Conservation (phyloP, 2,888 invertebrate genomes). For the Apantesis nais region DNA sequence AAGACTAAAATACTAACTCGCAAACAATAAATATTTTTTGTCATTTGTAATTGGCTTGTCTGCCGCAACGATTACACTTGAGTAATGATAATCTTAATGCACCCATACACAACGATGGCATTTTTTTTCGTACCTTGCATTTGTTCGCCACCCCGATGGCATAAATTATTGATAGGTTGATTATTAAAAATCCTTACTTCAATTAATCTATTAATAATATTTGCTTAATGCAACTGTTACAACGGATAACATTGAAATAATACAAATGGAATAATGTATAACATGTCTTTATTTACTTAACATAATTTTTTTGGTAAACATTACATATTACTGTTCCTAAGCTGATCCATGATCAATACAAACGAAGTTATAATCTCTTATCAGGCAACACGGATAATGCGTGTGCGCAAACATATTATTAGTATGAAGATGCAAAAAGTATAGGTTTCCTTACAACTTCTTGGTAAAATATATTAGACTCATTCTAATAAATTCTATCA, state of each 20-base stretch:
- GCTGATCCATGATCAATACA: constrained; percentile 3
- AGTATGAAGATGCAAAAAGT: background rate
- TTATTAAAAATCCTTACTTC: background rate
- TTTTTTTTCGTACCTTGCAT: background rate
- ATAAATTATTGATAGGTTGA: background rate
- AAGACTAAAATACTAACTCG: background rate
- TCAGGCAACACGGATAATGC: background rate
- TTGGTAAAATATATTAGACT: constrained; percentile 26
- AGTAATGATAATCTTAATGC: too few species aligned
- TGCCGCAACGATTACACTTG: too few species aligned
- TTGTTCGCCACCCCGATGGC: background rate
- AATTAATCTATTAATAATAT: background rate
- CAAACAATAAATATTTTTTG: too few species aligned
- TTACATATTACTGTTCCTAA: constrained; percentile 26
- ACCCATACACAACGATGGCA: too few species aligned
- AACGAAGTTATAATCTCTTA: background rate
- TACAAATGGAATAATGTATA: constrained; percentile 15
- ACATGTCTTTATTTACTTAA: constrained; percentile 36
- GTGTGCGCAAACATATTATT: constrained; percentile 5
- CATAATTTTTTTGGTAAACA: constrained; percentile 42
- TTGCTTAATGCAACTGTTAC: background rate
- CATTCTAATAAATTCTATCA: constrained; percentile 12
- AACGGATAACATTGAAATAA: constrained; percentile 3
- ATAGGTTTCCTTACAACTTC: constrained; percentile 30
- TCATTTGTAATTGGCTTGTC: background rate